These are phyloP conservation scores for Tarsius wallacei DNA, from an alignment of 2,797 vertebrate species.

Conservation along the genomic window DNA sequence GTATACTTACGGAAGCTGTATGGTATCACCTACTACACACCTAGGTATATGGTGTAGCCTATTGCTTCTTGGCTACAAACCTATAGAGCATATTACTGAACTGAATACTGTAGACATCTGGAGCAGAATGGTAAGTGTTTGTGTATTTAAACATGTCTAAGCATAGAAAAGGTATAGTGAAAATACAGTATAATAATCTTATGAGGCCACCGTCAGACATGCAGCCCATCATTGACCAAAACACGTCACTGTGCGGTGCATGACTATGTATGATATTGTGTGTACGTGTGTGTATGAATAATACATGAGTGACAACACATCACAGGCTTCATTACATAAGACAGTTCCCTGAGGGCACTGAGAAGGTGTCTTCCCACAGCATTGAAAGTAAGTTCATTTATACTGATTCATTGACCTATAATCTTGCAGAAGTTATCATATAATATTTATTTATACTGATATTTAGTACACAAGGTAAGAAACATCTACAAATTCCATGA, in stretches of 20 bases:
- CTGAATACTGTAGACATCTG: neutral
- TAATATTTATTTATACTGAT: neutral
- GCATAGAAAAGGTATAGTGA: neutral
- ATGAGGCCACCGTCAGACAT: neutral
- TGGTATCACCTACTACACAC: neutral
- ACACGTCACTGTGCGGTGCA: neutral
- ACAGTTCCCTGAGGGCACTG: neutral
- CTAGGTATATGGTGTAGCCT: neutral
- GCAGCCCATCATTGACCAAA: neutral
- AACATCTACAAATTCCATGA: conserved; percentile 26
- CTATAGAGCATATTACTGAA: neutral
- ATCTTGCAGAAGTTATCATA: neutral
- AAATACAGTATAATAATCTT: neutral
- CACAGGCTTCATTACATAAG: neutral
- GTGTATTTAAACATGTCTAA: no score
- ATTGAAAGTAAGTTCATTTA: neutral
- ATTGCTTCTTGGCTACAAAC: neutral
- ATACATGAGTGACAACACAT: neutral
- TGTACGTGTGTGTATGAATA: neutral
- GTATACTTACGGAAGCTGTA: neutral
- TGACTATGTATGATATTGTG: neutral
- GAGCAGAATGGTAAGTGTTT: neutral
- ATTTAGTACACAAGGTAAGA: conserved; percentile 3
- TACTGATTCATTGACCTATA: neutral
- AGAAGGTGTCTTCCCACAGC: neutral